Evolutionary conservation across 2,888 invertebrate species (phyloP).

Genomic region (Hirtodrosophila trivittata): DNA sequence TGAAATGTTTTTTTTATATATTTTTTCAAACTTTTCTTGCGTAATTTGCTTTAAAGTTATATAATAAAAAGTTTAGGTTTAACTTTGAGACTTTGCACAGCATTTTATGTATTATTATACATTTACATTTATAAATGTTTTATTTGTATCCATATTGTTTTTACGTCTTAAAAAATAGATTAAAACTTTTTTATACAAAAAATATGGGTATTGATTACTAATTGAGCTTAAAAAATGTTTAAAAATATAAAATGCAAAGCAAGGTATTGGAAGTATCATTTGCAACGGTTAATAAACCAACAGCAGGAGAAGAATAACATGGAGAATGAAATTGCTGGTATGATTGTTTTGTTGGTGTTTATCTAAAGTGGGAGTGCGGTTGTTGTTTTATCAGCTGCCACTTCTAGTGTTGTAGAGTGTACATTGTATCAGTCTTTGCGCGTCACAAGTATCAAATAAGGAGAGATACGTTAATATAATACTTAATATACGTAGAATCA

Average conservation of each 20-base stretch:
- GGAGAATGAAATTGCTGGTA: not conserved
- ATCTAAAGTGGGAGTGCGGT: conserved; percentile 8
- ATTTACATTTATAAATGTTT: conserved; percentile 42
- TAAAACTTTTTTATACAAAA: conserved; percentile 57
- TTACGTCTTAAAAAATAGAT: conserved; percentile 52
- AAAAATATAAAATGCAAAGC: not conserved
- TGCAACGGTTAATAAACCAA: not conserved
- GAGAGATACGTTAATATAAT: conserved; percentile 48
- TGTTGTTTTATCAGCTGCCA: conserved; percentile 19
- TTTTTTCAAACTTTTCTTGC: too few species aligned
- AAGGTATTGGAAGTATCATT: conserved; percentile 1
- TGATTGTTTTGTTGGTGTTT: not conserved
- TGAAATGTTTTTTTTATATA: too few species aligned
- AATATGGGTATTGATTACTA: conserved; percentile 53
- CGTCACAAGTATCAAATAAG: conserved; percentile 71
- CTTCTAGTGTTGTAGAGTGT: conserved; percentile 53
- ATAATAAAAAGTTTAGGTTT: conserved; percentile 68
- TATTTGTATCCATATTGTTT: conserved; percentile 29
- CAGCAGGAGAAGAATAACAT: not conserved
- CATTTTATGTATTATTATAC: conserved; percentile 64
- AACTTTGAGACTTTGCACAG: conserved; percentile 78
- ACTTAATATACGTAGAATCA: conserved; percentile 36
- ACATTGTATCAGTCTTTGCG: conserved; percentile 78
- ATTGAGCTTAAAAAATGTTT: conserved; percentile 18
- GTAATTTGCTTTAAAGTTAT: conserved; percentile 47